Evolutionary conservation across 2,113 vertebrate genomes (phyloP).

Genomic region (Lamprotornis superbus): DNA sequence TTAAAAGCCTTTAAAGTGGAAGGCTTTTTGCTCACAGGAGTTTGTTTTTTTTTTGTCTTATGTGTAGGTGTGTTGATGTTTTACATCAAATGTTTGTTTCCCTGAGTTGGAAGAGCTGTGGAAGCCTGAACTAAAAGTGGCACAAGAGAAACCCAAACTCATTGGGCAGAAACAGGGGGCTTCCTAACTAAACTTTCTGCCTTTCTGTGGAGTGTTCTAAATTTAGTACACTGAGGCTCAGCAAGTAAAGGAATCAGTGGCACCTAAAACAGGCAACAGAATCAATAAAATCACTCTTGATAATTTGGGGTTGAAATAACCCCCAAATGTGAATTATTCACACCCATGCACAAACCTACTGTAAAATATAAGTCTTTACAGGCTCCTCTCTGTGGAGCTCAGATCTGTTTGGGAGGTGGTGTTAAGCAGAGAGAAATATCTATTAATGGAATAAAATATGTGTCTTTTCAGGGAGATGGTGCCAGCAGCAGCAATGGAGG

Average conservation of each 20-base stretch:
- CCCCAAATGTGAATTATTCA: background rate
- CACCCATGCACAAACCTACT: background rate
- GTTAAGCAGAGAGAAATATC: background rate
- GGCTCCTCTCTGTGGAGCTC: background rate
- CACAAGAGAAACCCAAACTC: background rate
- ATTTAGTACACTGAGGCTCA: background rate
- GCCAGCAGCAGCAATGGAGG: background rate
- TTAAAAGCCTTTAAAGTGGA: background rate
- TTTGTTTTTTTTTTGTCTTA: background rate
- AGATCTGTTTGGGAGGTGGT: background rate
- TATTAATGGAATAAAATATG: background rate
- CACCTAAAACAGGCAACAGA: background rate
- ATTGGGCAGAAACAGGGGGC: background rate
- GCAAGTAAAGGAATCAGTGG: background rate
- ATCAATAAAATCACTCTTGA: background rate
- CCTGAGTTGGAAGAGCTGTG: background rate
- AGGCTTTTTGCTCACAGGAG: background rate
- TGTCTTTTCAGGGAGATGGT: background rate
- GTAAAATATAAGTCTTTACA: background rate
- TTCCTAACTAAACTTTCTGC: background rate
- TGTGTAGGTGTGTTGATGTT: background rate
- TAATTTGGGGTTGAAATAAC: background rate
- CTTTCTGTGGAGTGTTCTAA: background rate
- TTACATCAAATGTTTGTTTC: background rate
- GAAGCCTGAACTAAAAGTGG: background rate